These are phyloP conservation scores for Drosophila antonietae DNA, from an alignment of 2,888 invertebrate genomes.

Conservation along the genomic window DNA sequence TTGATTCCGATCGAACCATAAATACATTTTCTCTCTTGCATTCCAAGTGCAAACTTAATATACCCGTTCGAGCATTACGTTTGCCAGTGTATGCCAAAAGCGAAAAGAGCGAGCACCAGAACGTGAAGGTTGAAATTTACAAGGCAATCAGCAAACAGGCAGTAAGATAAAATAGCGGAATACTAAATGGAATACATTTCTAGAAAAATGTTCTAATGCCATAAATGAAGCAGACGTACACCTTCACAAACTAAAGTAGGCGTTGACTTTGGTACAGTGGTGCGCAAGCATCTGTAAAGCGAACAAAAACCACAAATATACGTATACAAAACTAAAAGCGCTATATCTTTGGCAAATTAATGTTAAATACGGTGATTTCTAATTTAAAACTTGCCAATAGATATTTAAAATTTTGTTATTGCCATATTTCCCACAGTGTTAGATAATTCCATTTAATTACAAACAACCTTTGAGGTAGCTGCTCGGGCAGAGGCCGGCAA, in stretches of 20 bases:
- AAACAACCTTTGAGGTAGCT: constrained; percentile 37
- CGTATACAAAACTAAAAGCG: not conserved
- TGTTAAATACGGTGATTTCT: not conserved
- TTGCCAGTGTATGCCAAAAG: constrained; percentile 16
- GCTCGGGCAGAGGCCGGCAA: constrained; percentile 9
- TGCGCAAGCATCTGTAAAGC: constrained; percentile 14
- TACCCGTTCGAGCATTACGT: not conserved
- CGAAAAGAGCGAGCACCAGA: constrained; percentile 42
- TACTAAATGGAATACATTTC: constrained; percentile 51
- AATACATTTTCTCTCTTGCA: not conserved
- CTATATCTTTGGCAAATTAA: not conserved
- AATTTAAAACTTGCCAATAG: not conserved
- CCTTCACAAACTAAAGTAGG: constrained; percentile 52
- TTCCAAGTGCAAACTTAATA: constrained; percentile 1
- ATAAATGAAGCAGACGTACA: constrained; percentile 59
- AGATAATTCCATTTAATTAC: constrained; percentile 27
- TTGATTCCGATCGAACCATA: not conserved
- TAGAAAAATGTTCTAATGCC: constrained; percentile 56
- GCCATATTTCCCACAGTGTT: not conserved
- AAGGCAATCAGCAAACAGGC: constrained; percentile 56
- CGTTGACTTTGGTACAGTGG: constrained; percentile 59
- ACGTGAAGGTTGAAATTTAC: constrained; percentile 72
- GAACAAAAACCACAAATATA: not conserved
- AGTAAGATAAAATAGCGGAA: constrained; percentile 60
- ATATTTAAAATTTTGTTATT: not conserved